Conservation (phyloP, 2,888 invertebrate genomes). For the Empis stercorea region DNA sequence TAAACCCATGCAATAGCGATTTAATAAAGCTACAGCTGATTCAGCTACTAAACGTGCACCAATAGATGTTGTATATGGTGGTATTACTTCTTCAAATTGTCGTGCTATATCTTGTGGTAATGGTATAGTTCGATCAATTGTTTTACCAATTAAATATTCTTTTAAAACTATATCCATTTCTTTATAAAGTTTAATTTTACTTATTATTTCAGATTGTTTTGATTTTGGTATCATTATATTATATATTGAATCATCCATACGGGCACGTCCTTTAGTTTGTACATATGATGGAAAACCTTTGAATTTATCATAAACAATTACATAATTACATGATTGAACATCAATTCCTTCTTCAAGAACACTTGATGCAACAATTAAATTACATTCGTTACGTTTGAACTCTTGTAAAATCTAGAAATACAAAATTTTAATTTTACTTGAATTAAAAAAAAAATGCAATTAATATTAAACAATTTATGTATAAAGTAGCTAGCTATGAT, state of each 20-base stretch:
- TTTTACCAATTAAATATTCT: slow-evolving; percentile 43
- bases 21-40: slow-evolving; percentile 40
- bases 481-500: too few relatives aligned
- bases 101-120: slow-evolving; percentile 40
- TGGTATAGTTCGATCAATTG: slow-evolving; percentile 42
- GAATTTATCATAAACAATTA: slow-evolving; percentile 60
- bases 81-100: slow-evolving; percentile 39
- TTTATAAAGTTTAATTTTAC: slow-evolving; percentile 37
- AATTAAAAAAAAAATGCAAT: too few relatives aligned
- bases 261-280: slow-evolving; percentile 79
- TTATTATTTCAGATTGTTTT: slow-evolving; percentile 22
- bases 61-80: slow-evolving; percentile 19
- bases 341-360: slow-evolving; percentile 87
- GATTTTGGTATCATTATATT: slow-evolving; percentile 39
- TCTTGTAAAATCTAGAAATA: slow-evolving; percentile 34
- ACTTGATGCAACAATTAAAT: slow-evolving; percentile 59
- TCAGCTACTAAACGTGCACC: slow-evolving; percentile 17
- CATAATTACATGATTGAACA: slow-evolving; percentile 66
- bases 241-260: slow-evolving; percentile 48
- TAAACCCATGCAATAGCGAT: slow-evolving; percentile 67
- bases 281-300: slow-evolving; percentile 69
- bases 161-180: slow-evolving; percentile 43
- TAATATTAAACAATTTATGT: too few relatives aligned
- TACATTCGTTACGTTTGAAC: slow-evolving; percentile 46
- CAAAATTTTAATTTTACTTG: not conserved